Evolutionary conservation across 2,888 invertebrate genomes (phyloP), one percentile per base, ranked within the genome.

Genomic region (Elegia similella): DNA sequence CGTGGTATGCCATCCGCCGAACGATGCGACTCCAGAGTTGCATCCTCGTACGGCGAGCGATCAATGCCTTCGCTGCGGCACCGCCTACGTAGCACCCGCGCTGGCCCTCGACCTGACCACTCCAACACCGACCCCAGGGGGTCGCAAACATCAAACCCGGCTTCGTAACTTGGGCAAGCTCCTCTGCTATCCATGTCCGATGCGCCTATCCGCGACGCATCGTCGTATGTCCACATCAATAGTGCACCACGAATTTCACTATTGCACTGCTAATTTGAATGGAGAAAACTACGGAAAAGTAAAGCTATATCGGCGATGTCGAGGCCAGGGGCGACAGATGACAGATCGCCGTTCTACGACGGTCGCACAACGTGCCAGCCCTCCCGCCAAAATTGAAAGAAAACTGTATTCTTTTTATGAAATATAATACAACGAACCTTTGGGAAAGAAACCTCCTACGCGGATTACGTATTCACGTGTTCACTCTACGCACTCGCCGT

Each of bases 61-160:
- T 92, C 92, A 47, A 92, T 76, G 53, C 92, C 90, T 69, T 92
- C 92, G 70, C 92, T 92, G 68, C 89, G 89, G 72, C 92, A 92
- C 66, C 92, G 86, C 56, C 92, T 87, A 65, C 92, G 85, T 68
- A 88, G 67, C 62, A 90, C 86, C 46, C 87, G 84, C 59, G 88
- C 90, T 66, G 88, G 83, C 62, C 79, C 82, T 56, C 84, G 77
- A 60, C 79, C 79, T 58, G 85, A 76, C 80, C 85, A 86, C 81
- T 87, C 84, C 67, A 88, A 76, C 64, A 87, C 86, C 52, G 86
- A 82, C 59, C 80, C 86, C 61, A 91, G 69, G 23, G 87, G 86
- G 79, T 89, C 88, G 66, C 88, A 88, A 74, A 80, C 86, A 78
- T 89, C 88, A 70, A 87, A 86, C 72, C 86, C 86, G 78, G 84